Evolutionary conservation across 2,113 vertebrate species (phyloP).

Genomic region (Mormyrus iriodes): DNA sequence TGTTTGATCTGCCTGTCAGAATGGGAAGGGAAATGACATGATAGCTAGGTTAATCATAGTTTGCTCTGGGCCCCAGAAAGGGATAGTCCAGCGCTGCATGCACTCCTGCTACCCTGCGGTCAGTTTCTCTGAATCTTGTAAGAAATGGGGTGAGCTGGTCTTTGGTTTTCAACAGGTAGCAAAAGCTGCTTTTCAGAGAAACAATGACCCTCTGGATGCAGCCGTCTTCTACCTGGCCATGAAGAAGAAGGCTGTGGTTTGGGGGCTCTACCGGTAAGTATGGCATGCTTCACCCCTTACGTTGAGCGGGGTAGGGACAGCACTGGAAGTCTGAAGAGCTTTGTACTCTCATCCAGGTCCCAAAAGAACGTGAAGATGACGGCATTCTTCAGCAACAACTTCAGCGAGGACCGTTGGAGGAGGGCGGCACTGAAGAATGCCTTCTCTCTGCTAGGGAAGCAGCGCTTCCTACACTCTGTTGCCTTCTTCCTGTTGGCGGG

Average conservation of each 20-base stretch:
- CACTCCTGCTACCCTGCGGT: neutral
- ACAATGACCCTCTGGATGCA: slow-evolving; percentile 89
- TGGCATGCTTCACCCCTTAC: neutral
- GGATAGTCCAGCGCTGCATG: neutral
- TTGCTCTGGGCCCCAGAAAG: neutral
- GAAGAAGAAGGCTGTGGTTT: slow-evolving; percentile 95
- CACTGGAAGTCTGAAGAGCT: neutral
- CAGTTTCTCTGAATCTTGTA: neutral
- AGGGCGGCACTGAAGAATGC: slow-evolving; percentile 95
- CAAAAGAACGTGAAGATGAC: slow-evolving; percentile 90
- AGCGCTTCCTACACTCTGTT: slow-evolving; percentile 92
- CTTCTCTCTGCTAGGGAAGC: slow-evolving; percentile 91
- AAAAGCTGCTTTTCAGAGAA: slow-evolving; percentile 85
- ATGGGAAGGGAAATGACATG: neutral
- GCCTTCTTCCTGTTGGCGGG: slow-evolving; percentile 94
- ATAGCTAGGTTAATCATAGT: neutral
- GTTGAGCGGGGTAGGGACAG: neutral
- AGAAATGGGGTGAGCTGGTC: neutral
- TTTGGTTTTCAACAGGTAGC: slow-evolving; percentile 72
- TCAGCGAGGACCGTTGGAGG: slow-evolving; percentile 90
- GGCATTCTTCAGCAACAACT: slow-evolving; percentile 95
- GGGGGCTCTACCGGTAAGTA: slow-evolving; percentile 89
- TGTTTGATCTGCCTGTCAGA: neutral
- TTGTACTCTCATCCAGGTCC: slow-evolving; percentile 60
- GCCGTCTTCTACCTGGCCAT: slow-evolving; percentile 93